Evolutionary conservation across 2,888 invertebrate genomes (phyloP).

Genomic region (Syritta pipiens): DNA sequence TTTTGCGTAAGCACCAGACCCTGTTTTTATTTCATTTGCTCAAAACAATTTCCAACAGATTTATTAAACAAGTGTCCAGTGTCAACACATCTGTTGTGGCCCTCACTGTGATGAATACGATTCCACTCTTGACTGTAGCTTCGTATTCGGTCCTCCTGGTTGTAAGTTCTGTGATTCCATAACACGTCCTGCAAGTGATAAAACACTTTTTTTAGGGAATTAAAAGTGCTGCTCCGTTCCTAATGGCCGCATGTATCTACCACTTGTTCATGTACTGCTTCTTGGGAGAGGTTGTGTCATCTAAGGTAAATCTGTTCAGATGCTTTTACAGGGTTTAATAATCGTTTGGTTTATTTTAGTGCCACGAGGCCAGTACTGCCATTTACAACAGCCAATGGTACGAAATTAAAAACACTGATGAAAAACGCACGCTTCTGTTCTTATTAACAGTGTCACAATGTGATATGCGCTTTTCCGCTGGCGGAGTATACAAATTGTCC

Average conservation of each 20-base stretch:
- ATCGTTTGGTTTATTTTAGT: conserved; percentile 5
- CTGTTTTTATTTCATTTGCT: neutral
- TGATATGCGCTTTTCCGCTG: neutral
- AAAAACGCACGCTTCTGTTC: neutral
- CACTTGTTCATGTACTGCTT: conserved; percentile 41
- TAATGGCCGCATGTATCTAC: conserved; percentile 6
- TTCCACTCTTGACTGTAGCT: conserved; percentile 16
- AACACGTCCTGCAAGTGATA: neutral
- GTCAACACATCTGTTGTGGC: conserved; percentile 19
- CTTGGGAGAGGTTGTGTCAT: conserved; percentile 31
- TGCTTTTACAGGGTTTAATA: neutral
- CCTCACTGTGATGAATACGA: conserved; percentile 3
- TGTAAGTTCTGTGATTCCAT: neutral
- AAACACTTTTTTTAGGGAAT: conserved; percentile 20
- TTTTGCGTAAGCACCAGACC: conserved; percentile 17
- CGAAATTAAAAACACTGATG: neutral
- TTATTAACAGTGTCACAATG: neutral
- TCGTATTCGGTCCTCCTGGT: conserved; percentile 27
- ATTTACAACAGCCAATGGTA: neutral
- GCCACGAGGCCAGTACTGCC: conserved; percentile 1
- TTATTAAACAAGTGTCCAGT: conserved; percentile 20
- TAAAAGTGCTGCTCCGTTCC: neutral
- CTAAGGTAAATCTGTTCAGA: conserved; percentile 36
- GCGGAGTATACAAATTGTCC: neutral
- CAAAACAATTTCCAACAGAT: conserved; percentile 4